Base-by-base conservation (phyloP, 2,888 invertebrate species). In the Hypena proboscidalis region DNA sequence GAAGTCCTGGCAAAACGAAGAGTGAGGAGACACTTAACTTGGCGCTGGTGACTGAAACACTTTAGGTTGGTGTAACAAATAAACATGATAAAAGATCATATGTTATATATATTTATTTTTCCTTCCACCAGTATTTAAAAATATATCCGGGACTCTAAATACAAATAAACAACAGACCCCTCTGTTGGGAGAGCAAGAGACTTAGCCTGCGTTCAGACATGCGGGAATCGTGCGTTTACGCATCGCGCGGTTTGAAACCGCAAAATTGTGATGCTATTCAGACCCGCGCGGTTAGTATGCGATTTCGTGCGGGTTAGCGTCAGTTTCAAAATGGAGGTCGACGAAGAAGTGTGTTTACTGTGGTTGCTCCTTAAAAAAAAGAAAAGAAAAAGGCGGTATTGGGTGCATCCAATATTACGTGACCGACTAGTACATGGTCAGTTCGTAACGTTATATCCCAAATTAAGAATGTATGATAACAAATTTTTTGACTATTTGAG, bases 401-500 rank as follows among this genome's bases (percentile, higher is more conserved):
- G n/a, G n/a, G n/a, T n/a, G n/a, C n/a, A n/a, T n/a, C n/a, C n/a
- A n/a, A n/a, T n/a, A n/a, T n/a, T n/a, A n/a, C n/a, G n/a, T n/a
- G n/a, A n/a, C n/a, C n/a, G n/a, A 42, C 55, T 53, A 29, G 33
- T 37, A 46, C 51, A 57, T 55, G 57, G 54, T 44, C 56, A 54
- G 39, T 58, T 61, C 41, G 46, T 60, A 45, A 70, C 66, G 25
- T 56, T 70, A 54, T 66, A 66, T 62, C 58, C 63, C 35, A 68
- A 67, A 38, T 53, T 61, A 49, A 66, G 66, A 60, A 52, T 49
- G 48, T 59, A 46, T 53, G 56, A 52, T 32, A 38, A 41, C 8
- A 58, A 57, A 48, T 62, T 69, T 57, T 65, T 66, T 43, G 38
- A 67, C 52, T 66, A 67, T 55, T 65, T 67, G 41, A 57, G 61